Evolutionary conservation across 2,113 vertebrate genomes (phyloP).

Genomic region (Phalacrocorax carbo): DNA sequence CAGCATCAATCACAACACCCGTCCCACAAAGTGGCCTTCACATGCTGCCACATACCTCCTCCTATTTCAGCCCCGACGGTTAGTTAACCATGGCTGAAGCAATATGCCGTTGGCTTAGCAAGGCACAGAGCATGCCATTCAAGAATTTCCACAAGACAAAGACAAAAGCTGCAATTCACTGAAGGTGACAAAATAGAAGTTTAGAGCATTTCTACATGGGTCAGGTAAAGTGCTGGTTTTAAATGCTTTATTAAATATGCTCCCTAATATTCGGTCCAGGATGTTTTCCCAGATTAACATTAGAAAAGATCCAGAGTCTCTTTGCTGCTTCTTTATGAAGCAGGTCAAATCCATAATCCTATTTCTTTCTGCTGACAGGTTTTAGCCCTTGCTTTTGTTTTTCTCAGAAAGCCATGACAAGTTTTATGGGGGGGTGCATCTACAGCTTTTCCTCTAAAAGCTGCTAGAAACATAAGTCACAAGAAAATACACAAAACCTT

Average conservation of each 20-base stretch:
- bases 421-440: not conserved
- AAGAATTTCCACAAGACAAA: not conserved
- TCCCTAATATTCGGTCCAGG: not conserved
- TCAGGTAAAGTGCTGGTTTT: not conserved
- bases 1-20: not conserved
- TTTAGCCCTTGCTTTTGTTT: not conserved
- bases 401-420: not conserved
- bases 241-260: not conserved
- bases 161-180: not conserved
- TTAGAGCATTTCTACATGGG: not conserved
- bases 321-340: not conserved
- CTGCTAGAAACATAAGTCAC: not conserved
- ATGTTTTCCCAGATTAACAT: not conserved
- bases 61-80: fast-evolving
- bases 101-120: not conserved
- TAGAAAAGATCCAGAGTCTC: not conserved
- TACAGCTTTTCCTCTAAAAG: not conserved
- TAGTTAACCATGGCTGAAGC: not conserved
- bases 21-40: not conserved
- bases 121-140: not conserved
- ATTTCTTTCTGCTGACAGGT: not conserved
- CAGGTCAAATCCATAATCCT: not conserved
- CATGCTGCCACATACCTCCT: not conserved
- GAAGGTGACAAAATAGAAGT: not conserved
- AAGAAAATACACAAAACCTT: not conserved